A percentile compares a stretch with the other conserved stretches of the same genome.
Conservation (phyloP, 2,888 invertebrate genomes). For the Cheilosia impressa region DNA sequence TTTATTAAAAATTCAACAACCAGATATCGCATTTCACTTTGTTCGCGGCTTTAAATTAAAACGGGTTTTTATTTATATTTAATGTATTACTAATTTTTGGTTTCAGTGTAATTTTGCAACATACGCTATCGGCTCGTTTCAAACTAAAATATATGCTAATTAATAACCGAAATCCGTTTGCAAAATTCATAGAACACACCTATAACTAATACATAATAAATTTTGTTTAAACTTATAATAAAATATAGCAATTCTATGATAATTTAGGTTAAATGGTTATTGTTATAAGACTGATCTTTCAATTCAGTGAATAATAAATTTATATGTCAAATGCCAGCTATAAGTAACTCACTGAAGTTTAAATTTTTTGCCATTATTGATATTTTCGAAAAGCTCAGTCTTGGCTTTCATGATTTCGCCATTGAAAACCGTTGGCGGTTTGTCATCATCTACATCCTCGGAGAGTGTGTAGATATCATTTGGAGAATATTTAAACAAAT, state of each 20-base stretch:
- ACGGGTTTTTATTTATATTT: conserved; percentile 18
- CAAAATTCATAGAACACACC: conserved; percentile 10
- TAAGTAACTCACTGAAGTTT: conserved; percentile 81
- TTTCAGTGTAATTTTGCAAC: conserved; percentile 19
- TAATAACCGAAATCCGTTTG: neutral
- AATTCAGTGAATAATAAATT: neutral
- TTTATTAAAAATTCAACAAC: conserved; percentile 39
- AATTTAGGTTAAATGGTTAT: conserved; percentile 31
- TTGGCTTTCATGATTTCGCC: conserved; percentile 82
- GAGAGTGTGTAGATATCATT: conserved; percentile 82
- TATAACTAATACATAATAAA: conserved; percentile 1
- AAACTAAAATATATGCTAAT: conserved; percentile 44
- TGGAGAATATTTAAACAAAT: conserved; percentile 82
- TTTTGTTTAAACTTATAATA: neutral
- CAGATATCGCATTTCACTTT: conserved; percentile 29
- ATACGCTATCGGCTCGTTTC: conserved; percentile 3
- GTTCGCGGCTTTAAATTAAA: conserved; percentile 4
- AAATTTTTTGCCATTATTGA: conserved; percentile 82
- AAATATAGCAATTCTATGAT: conserved; percentile 5
- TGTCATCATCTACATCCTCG: conserved; percentile 82
- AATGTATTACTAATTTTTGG: conserved; percentile 10
- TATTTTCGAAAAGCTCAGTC: conserved; percentile 80
- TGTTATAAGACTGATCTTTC: neutral
- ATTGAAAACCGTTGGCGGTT: conserved; percentile 80
- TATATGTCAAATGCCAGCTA: neutral